Evolutionary conservation across 2,888 invertebrate species (phyloP).

Genomic region (Pammene aurita): DNA sequence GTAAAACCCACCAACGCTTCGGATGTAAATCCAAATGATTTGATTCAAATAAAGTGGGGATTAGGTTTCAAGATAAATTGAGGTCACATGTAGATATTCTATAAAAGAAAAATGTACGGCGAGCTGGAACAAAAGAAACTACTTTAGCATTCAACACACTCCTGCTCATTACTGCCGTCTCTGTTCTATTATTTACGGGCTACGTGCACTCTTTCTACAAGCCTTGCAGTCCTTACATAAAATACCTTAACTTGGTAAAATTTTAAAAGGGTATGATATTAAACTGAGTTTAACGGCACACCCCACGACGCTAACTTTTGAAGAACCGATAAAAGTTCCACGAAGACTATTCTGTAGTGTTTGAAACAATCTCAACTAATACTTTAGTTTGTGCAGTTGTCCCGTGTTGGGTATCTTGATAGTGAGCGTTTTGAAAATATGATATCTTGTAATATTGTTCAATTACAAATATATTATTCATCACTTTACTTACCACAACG

Average conservation of each 20-base stretch:
- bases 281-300: constrained; percentile 26
- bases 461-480: too few species aligned
- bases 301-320: constrained; percentile 18
- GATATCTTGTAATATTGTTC: neutral
- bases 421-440: neutral
- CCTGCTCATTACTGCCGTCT: constrained; percentile 50
- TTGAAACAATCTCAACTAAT: constrained; percentile 10
- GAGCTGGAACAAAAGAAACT: constrained; percentile 44
- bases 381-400: constrained; percentile 1
- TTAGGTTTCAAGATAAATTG: constrained; percentile 7
- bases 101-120: constrained; percentile 23
- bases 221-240: constrained; percentile 33
- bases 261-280: constrained; percentile 31
- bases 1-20: neutral
- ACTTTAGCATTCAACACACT: constrained; percentile 50
- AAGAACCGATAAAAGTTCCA: constrained; percentile 16
- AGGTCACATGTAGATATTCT: constrained; percentile 21
- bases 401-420: neutral
- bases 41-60: constrained; percentile 7
- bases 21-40: neutral
- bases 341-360: constrained; percentile 21
- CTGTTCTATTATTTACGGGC: constrained; percentile 52
- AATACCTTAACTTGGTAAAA: constrained; percentile 37
- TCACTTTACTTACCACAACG: too few species aligned
- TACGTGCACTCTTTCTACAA: constrained; percentile 47